Base-by-base conservation (phyloP, 2,888 invertebrate genomes). In the Tenthredo amoena region DNA sequence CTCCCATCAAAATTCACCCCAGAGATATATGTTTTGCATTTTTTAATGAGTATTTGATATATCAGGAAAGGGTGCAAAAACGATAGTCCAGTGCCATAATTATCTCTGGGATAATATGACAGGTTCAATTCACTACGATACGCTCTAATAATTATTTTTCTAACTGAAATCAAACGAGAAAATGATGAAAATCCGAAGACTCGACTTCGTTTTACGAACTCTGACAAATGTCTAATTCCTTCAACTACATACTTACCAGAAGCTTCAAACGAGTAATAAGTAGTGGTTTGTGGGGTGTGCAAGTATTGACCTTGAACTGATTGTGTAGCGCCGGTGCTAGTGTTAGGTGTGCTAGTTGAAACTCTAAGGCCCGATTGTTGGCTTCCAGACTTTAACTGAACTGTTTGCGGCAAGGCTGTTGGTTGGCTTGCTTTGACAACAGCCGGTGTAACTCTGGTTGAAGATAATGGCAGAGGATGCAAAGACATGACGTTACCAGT, bases 191-290 rank as follows among this genome's bases (percentile, higher is more conserved):
- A 58, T 40, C n/a, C 12, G 26, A 81, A 58, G 62, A 81, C 15
- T 37, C 62, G 26, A 81, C 12, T 21, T 40, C 6, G n/a, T 21
- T 79, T 62, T 21, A 40, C 26, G 21, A n/a, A 37, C 37, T 47
- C n/a, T 47, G 68, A 71, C 47, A 68, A 82, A 47, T 40, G 18
- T 81, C 81, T n/a, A 83, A 83, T 21, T 68, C 71, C n/a, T 31
- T 68, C 58, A 47, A 85, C 77, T 47, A 31, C 68, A 72, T 71
- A 87, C 89, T 87, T 86, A 93, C 92, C 92, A 81, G 91, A 89
- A n/a, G 91, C 86, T 50, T 92, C 92, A 65, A 93, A 90, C 15
- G 92, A 92, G 87, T 92, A 93, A 86, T 92, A 93, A 47, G 92
- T 92, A 18, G 91, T 91, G 3, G 91, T 90, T 81, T 90, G 92